Percentiles rank a stretch among this genome's conserved stretches.
Conservation (phyloP, 2,797 vertebrate species). For the Spinus pinus region DNA sequence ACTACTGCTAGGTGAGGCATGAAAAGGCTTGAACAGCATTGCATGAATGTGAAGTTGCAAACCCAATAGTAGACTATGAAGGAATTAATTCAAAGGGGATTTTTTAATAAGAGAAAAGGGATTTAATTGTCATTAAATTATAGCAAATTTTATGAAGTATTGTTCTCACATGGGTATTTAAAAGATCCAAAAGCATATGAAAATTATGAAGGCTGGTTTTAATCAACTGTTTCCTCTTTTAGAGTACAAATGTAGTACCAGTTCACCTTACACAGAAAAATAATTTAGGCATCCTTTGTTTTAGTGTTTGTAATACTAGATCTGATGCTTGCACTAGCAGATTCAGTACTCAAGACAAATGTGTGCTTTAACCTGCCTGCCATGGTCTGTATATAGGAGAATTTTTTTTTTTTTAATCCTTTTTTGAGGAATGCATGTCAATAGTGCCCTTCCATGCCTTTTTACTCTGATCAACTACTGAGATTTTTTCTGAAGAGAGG, state of each 20-base stretch:
- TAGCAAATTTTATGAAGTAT: not conserved
- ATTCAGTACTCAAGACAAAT: not conserved
- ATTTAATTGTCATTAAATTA: not conserved
- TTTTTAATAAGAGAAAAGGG: not conserved
- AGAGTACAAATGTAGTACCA: not conserved
- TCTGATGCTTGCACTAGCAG: not conserved
- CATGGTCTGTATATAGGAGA: not conserved
- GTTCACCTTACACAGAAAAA: not conserved
- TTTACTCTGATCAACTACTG: not conserved
- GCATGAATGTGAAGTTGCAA: slow-evolving; percentile 12
- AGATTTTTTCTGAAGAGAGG: not conserved
- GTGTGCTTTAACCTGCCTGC: not conserved
- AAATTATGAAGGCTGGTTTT: not conserved
- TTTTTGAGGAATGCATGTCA: not conserved
- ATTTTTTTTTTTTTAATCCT: no score
- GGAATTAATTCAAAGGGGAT: not conserved
- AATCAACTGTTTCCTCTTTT: not conserved
- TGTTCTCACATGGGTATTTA: not conserved
- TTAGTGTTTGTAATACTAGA: not conserved
- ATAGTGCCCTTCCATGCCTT: not conserved
- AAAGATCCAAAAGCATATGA: not conserved
- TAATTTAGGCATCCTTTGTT: not conserved
- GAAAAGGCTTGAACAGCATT: slow-evolving; percentile 37
- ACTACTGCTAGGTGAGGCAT: slow-evolving; percentile 59
- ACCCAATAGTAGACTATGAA: not conserved